phyloP scores from a whole-genome alignment of 2,888 invertebrate genomes.

The Anorthoa munda region DNA sequence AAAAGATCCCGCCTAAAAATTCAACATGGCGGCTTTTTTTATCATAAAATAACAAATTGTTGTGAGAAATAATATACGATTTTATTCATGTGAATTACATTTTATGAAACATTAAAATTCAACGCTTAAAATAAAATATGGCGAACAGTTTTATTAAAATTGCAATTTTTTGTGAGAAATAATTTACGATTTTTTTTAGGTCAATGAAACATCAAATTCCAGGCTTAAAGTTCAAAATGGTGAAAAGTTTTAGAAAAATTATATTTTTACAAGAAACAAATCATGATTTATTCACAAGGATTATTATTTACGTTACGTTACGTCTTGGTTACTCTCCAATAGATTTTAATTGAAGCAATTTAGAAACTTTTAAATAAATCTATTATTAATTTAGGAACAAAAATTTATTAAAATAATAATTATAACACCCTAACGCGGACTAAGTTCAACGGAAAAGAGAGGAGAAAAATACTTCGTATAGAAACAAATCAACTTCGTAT shows the following conservation, averaged over 20 bases:
- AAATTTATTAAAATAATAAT: constrained; percentile 24
- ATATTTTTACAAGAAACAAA: background rate
- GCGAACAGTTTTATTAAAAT: too few species aligned
- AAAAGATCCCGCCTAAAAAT: background rate
- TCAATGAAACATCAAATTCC: background rate
- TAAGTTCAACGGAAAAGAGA: background rate
- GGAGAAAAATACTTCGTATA: constrained; percentile 15
- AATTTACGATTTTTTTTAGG: too few species aligned
- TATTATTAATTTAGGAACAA: constrained; percentile 19
- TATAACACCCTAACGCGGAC: constrained; percentile 18
- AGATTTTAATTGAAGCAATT: background rate
- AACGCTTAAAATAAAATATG: too few species aligned
- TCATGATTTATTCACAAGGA: too few species aligned
- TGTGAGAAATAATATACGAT: too few species aligned
- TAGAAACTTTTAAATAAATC: constrained; percentile 2
- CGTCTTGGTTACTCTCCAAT: background rate
- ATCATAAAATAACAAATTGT: too few species aligned
- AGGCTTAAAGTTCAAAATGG: constrained; percentile 7
- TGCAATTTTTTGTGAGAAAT: too few species aligned
- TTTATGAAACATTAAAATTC: too few species aligned
- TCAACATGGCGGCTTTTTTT: background rate
- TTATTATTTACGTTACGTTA: too few species aligned
- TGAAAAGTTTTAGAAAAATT: background rate
- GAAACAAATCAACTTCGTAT: background rate
- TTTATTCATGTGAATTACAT: too few species aligned